phyloP scores from a whole-genome alignment of 2,113 vertebrate genomes.

The Tragelaphus scriptus region DNA sequence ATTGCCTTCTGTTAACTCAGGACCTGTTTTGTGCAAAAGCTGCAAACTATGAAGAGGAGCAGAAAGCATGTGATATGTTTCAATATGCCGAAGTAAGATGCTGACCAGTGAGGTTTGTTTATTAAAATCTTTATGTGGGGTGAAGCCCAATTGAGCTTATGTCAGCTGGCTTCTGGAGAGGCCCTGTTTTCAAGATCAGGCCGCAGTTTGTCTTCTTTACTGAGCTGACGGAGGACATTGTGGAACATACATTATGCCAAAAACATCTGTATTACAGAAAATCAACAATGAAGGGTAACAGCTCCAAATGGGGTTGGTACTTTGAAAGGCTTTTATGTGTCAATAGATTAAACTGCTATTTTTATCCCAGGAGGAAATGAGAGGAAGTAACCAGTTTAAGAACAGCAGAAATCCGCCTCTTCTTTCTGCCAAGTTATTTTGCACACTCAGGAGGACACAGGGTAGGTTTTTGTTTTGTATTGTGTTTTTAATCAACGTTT shows the following conservation, averaged over 20 bases:
- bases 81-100: slow-evolving; percentile 44
- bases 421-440: slow-evolving; percentile 41
- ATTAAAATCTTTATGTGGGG: slow-evolving; percentile 57
- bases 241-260: slow-evolving; percentile 45
- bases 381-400: slow-evolving; percentile 9
- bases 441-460: not conserved
- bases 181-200: slow-evolving; percentile 43
- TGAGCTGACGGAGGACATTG: slow-evolving; percentile 40
- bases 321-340: slow-evolving; percentile 56
- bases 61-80: slow-evolving; percentile 12
- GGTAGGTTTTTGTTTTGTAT: not conserved
- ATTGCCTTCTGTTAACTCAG: not conserved
- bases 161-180: slow-evolving; percentile 59
- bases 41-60: not conserved
- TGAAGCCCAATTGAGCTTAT: slow-evolving; percentile 36
- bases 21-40: slow-evolving; percentile 46
- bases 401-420: not conserved
- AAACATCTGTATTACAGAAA: slow-evolving; percentile 68
- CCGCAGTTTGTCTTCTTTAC: slow-evolving; percentile 59
- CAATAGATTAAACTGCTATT: slow-evolving; percentile 61
- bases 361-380: slow-evolving; percentile 47
- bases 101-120: slow-evolving; percentile 62
- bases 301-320: slow-evolving; percentile 47
- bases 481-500: not conserved
- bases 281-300: slow-evolving; percentile 42